phyloP scores from a whole-genome alignment of 2,888 invertebrate genomes.

The Argynnis bischoffii region DNA sequence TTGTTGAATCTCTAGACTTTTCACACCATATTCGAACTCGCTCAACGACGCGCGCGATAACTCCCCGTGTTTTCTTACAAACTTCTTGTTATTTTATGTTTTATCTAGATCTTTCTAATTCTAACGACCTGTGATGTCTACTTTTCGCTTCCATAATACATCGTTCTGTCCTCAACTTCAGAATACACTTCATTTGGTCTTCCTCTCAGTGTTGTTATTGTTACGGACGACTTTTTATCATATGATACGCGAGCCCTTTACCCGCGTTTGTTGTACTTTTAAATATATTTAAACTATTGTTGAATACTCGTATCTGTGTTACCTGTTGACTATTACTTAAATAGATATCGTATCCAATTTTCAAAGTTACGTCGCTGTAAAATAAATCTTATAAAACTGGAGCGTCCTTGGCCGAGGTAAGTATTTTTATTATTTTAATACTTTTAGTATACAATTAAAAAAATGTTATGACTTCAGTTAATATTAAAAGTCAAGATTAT shows the following conservation, averaged over 20 bases:
- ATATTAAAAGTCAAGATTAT: too few species aligned
- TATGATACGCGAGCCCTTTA: conserved; percentile 50
- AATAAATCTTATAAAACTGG: conserved; percentile 24
- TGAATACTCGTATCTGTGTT: conserved; percentile 77
- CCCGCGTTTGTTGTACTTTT: conserved; percentile 73
- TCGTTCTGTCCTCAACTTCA: conserved; percentile 52
- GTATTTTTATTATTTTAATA: conserved; percentile 23
- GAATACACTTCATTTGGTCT: conserved; percentile 64
- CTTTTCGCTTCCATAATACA: conserved; percentile 63
- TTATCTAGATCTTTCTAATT: conserved; percentile 38
- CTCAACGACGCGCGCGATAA: conserved; percentile 59
- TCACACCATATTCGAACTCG: conserved; percentile 56
- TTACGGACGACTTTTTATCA: conserved; percentile 62
- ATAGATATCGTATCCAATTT: conserved; percentile 62
- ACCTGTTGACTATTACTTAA: conserved; percentile 78
- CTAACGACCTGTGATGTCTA: conserved; percentile 70
- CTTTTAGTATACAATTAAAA: neutral
- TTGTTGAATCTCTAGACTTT: conserved; percentile 73
- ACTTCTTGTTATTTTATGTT: conserved; percentile 40
- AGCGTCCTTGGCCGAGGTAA: conserved; percentile 38
- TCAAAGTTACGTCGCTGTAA: conserved; percentile 49
- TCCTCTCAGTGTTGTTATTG: conserved; percentile 69
- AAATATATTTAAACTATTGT: conserved; percentile 77
- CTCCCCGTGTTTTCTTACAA: conserved; percentile 45
- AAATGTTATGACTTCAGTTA: too few species aligned